These are phyloP conservation scores for Sardina pilchardus DNA, from an alignment of 2,113 vertebrate genomes.

Conservation along the genomic window DNA sequence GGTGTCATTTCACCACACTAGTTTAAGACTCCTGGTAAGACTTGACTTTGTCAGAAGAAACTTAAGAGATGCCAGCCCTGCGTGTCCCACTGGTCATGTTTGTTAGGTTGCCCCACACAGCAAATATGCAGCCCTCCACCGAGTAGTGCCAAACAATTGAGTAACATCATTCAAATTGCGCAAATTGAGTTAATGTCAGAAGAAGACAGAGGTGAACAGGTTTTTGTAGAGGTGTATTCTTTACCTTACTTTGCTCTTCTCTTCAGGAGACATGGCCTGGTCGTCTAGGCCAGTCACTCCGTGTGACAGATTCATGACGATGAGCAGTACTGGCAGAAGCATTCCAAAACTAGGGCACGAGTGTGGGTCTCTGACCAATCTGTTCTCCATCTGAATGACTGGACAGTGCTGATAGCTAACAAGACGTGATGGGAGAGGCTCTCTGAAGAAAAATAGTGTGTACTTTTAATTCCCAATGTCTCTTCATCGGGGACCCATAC, in stretches of 20 bases:
- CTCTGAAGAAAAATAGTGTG: not conserved
- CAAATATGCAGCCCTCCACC: not conserved
- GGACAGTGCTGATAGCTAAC: not conserved
- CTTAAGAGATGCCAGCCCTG: not conserved
- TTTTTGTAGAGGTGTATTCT: not conserved
- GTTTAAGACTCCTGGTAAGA: not conserved
- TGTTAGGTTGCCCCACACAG: not conserved
- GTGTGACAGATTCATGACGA: constrained; percentile 50
- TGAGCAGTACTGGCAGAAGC: constrained; percentile 55
- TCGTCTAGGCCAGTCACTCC: constrained; percentile 61
- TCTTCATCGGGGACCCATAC: not conserved
- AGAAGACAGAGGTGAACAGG: too few relatives aligned
- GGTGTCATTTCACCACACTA: not conserved
- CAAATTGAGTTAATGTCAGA: too few relatives aligned
- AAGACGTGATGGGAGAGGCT: not conserved
- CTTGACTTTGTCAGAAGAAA: not conserved
- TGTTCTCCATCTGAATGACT: constrained; percentile 26
- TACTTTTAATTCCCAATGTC: not conserved
- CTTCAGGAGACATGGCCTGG: constrained; percentile 70
- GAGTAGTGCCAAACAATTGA: too few relatives aligned
- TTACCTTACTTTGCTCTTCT: constrained; percentile 73
- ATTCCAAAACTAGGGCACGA: constrained; percentile 30
- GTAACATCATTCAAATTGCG: too few relatives aligned
- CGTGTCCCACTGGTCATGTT: not conserved
- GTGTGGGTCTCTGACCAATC: constrained; percentile 3